Evolutionary conservation across 1,140 invertebrate genomes (phyloP).

Genomic region (Heliconius congener): DNA sequence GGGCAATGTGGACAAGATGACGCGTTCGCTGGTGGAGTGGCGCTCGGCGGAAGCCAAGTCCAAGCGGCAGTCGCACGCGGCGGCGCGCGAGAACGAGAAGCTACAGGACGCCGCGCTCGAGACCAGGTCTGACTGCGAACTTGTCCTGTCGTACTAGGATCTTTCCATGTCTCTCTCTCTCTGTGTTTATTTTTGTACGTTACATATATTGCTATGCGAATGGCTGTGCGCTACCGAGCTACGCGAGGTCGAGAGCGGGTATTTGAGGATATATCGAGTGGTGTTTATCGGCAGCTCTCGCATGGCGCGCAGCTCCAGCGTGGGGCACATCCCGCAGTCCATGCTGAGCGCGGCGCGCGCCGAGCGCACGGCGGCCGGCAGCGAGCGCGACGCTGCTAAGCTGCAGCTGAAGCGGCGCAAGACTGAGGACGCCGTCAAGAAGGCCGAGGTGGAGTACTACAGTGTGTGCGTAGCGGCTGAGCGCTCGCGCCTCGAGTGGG

Average conservation of each 20-base stretch:
- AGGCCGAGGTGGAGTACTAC: slow-evolving; percentile 96
- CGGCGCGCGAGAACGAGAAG: slow-evolving; percentile 93
- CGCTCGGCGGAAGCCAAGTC: slow-evolving; percentile 91
- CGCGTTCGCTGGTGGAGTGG: slow-evolving; percentile 91
- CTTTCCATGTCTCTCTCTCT: slow-evolving; percentile 47
- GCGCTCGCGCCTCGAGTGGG: slow-evolving; percentile 87
- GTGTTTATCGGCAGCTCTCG: slow-evolving; percentile 54
- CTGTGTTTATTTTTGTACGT: slow-evolving; percentile 32
- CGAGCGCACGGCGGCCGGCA: slow-evolving; percentile 57
- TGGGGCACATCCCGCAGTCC: slow-evolving; percentile 74
- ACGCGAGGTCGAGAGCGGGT: neutral
- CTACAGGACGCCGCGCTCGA: slow-evolving; percentile 88
- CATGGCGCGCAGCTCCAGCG: slow-evolving; percentile 73
- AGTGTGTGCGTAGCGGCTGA: slow-evolving; percentile 94
- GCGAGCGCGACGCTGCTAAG: slow-evolving; percentile 84
- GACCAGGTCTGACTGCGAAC: slow-evolving; percentile 66
- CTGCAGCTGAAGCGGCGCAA: slow-evolving; percentile 94
- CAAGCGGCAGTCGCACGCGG: slow-evolving; percentile 92
- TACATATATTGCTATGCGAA: slow-evolving; percentile 42
- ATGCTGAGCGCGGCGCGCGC: slow-evolving; percentile 70
- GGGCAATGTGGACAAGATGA: slow-evolving; percentile 92
- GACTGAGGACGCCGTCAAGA: slow-evolving; percentile 93
- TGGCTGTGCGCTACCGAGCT: neutral
- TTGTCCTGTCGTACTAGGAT: slow-evolving; percentile 61
- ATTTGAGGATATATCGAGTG: neutral